Base-by-base conservation (phyloP, 92 coral and sea anemone genomes). In the Hydrozoanthus gracilis region DNA sequence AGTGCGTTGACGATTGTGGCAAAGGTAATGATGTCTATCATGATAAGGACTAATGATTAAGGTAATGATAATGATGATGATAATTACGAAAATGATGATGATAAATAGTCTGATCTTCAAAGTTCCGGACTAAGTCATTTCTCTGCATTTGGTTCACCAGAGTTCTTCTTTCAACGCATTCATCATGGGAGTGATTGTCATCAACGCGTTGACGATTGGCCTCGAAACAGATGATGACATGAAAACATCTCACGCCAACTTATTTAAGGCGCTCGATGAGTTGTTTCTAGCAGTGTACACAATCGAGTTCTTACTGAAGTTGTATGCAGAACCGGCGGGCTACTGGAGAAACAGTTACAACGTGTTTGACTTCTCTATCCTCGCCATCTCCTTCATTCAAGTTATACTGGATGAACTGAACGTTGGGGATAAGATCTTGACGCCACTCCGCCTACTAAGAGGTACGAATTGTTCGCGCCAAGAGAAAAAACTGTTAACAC, bases 291-390 rank as follows among this genome's bases (percentile, higher is more conserved):
- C 99, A 2, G 87, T 96, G 50, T 96, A 96, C 93, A 96, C 99
- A 61, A 93, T 96, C 91, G 99, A 96, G 83, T 96, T 95, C 86
- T 55, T 96, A 15, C 82, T 96, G 92, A 96, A 96, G 77, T 65
- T 96, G 54, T 96, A 96, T 77, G 97, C 99, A 4, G 99, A 96
- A 51, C 98, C 98, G 6, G 73, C 75, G 11, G 93, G 94, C 8
- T 96, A 96, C 83, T 96, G 99, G 99, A 92, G 91, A 72, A 96
- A 98, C 90, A 96, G 99, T 72, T 96, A 96, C 62, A 96, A 96
- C 73, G 92, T 90, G 39, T 96, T 96, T 87, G 99, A 96, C 75
- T 92, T 96, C 85, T 86, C 95, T 44, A 96, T 96, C 17, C 86
- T 96, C 77, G 88, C 89, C 14, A 93, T 95, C 61, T 96, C 99